phyloP scores from a whole-genome alignment of 2,888 invertebrate genomes.

The Mystacides longicornis region DNA sequence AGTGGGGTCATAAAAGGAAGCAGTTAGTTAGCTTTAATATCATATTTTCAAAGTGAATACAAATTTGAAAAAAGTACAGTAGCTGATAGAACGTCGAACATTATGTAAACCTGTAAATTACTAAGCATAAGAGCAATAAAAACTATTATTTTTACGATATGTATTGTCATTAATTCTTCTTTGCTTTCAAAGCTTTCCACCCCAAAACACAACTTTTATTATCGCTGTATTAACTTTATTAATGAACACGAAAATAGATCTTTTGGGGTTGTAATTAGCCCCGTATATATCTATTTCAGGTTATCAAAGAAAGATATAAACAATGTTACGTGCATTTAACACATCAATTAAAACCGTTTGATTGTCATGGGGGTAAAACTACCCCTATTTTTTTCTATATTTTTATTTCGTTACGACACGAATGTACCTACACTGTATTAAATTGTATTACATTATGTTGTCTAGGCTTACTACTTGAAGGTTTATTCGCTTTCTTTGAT shows the following conservation, averaged over 20 bases:
- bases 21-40: neutral
- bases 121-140: no score
- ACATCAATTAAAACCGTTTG: neutral
- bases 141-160: no score
- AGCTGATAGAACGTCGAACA: no score
- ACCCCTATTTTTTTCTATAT: neutral
- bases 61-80: neutral
- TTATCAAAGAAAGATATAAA: constrained; percentile 1
- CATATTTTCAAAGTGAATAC: neutral
- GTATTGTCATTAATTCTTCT: no score
- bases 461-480: no score
- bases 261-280: neutral
- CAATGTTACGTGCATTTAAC: neutral
- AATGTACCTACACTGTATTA: neutral
- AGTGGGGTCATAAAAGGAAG: no score
- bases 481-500: no score
- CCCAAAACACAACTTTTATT: neutral
- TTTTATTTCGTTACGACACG: neutral
- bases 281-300: neutral
- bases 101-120: no score
- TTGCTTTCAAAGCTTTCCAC: no score
- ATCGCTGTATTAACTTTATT: no score
- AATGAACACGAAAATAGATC: no score
- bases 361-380: neutral
- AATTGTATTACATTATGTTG: no score